Conservation (phyloP, 1,140 invertebrate genomes). For the Brachionus paranguensis region DNA sequence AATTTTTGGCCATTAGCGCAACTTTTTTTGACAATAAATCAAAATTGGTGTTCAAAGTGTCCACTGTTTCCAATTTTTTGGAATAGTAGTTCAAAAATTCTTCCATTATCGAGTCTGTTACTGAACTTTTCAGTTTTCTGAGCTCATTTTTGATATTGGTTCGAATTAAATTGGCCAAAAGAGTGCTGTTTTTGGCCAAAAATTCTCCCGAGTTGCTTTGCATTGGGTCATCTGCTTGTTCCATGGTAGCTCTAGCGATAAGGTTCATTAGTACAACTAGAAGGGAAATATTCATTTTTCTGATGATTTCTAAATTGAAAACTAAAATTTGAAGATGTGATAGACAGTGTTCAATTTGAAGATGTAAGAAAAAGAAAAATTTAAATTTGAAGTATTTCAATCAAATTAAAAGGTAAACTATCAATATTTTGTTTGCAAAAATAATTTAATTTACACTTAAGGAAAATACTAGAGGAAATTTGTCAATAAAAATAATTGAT, state of each 20-base stretch:
- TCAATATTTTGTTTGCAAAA: neutral
- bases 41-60: neutral
- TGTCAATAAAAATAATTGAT: neutral
- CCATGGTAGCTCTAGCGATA: neutral
- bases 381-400: neutral
- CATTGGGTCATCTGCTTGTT: neutral
- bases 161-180: neutral
- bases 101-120: constrained; percentile 16
- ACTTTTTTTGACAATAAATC: neutral
- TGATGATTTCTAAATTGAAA: neutral
- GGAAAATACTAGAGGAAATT: neutral
- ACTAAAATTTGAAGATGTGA: too few relatives aligned
- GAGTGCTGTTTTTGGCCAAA: neutral
- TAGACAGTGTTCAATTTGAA: neutral
- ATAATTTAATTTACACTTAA: neutral
- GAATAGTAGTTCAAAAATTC: constrained; percentile 12
- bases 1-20: neutral
- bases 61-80: neutral
- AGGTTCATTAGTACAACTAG: neutral
- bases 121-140: neutral
- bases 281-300: neutral
- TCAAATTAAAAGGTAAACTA: neutral
- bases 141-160: neutral
- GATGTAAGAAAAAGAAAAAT: neutral
- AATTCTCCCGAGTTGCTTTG: neutral